Percentiles rank a stretch among this genome's conserved stretches.
Conservation (phyloP, 2,113 vertebrate species). For the Apistogramma diplotaenia region DNA sequence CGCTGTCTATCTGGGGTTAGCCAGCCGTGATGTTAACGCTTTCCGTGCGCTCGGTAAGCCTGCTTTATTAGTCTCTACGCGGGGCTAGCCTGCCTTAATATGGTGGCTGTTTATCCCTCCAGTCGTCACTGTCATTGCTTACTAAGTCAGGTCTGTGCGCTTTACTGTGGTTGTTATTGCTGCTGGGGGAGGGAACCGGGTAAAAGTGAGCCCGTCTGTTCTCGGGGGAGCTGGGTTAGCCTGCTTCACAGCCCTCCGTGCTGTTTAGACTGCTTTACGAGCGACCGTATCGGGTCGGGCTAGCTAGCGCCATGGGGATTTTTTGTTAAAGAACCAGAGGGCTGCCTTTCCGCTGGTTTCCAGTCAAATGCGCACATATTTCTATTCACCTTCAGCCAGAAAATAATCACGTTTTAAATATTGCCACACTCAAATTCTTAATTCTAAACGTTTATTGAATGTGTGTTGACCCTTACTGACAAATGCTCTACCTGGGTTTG, state of each 20-base stretch:
- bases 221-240: conserved; percentile 1
- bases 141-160: not conserved
- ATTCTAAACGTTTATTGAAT: not conserved
- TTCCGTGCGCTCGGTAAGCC: not conserved
- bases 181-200: not conserved
- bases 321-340: not conserved
- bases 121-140: not conserved
- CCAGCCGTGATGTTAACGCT: conserved; percentile 23
- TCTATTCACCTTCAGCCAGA: not conserved
- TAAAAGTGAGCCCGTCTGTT: conserved; percentile 9
- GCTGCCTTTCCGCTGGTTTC: not conserved
- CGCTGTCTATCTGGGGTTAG: conserved; percentile 37
- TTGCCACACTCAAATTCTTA: not conserved
- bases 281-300: not conserved
- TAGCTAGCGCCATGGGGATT: conserved; percentile 10
- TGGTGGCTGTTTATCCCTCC: not conserved
- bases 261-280: conserved; percentile 1
- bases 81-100: not conserved
- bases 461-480: not conserved
- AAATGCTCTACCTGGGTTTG: not conserved
- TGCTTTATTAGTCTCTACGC: not conserved
- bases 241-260: not conserved
- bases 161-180: not conserved
- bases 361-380: not conserved
- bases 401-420: not conserved